phyloP scores from a whole-genome alignment of 2,113 vertebrate species.

The Leptosomus discolor region DNA sequence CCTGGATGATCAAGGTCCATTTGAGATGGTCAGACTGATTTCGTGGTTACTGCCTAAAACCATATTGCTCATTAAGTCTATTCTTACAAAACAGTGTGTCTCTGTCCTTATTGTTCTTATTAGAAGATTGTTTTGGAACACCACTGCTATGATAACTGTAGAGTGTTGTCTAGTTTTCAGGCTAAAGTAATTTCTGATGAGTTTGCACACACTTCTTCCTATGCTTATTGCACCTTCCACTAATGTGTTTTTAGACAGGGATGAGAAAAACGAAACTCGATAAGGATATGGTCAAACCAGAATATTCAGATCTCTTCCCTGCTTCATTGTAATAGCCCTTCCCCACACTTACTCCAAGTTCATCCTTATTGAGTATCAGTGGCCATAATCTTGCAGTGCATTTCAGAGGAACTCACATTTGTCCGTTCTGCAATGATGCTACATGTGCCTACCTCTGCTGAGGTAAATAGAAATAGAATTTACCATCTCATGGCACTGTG shows the following conservation, averaged over 20 bases:
- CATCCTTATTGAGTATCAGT: background rate
- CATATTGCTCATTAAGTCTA: background rate
- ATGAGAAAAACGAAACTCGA: background rate
- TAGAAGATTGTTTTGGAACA: background rate
- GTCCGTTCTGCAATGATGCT: background rate
- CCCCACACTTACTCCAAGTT: background rate
- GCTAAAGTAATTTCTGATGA: background rate
- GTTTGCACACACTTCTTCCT: background rate
- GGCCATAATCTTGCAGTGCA: background rate
- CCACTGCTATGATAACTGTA: background rate
- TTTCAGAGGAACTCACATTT: background rate
- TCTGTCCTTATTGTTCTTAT: background rate
- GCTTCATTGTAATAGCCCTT: background rate
- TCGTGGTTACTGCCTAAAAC: background rate
- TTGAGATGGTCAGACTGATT: background rate
- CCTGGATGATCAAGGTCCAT: background rate
- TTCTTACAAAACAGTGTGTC: background rate
- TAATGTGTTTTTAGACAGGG: background rate
- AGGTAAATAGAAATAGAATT: background rate
- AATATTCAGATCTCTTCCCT: background rate
- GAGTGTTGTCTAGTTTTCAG: background rate
- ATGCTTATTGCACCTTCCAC: background rate
- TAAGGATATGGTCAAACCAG: background rate
- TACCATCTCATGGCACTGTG: background rate
- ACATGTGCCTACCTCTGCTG: background rate